Base-by-base conservation (phyloP, 1,140 invertebrate species). In the Hydropsyche tenuis region DNA sequence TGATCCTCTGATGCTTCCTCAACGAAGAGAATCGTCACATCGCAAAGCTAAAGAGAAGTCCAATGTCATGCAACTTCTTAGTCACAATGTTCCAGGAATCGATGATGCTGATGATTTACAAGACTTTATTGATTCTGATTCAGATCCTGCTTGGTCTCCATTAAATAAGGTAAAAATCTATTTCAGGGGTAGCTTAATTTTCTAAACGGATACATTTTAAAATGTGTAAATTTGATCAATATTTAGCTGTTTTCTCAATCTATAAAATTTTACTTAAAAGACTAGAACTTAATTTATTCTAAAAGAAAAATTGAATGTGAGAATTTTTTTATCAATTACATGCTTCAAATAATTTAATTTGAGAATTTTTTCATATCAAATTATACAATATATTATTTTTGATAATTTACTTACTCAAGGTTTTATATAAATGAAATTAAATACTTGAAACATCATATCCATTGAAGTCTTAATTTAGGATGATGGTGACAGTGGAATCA, bases 101-200 rank as follows among this genome's bases (percentile, higher is more conserved):
- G 48, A 46, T 25, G 68, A 70, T 30, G 6, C 46, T 14, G 79
- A 79, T 64, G 85, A 87, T 37, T 84, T 84, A 9, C 80, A 81
- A 48, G 85, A 87, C 78, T 88, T 87, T 77, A 81, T 83, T 43
- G 89, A 91, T 81, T 91, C 89, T 6, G 90, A 91, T 81, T 88
- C 88, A 11, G 90, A 92, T 86, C 91, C 90, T 9, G 90, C 89
- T 6, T 92, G 91, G 90, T 91, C 89, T 18, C 90, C 91, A 5
- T 86, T 87, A 63, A 85, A 85, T 25, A 89, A 88, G 75, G 85
- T 77, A 74, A 72, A 51, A 22, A 27, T 65, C 16, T 18, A 7
- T 20, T 53, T 18, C 48, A 20, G 48, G 18, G 7, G 6, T 37
- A 37, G 9, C n/a, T n/a, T n/a, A n/a, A n/a, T n/a, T n/a, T n/a